Evolutionary conservation across 2,113 vertebrate genomes (phyloP).

Genomic region (Vombatus ursinus): DNA sequence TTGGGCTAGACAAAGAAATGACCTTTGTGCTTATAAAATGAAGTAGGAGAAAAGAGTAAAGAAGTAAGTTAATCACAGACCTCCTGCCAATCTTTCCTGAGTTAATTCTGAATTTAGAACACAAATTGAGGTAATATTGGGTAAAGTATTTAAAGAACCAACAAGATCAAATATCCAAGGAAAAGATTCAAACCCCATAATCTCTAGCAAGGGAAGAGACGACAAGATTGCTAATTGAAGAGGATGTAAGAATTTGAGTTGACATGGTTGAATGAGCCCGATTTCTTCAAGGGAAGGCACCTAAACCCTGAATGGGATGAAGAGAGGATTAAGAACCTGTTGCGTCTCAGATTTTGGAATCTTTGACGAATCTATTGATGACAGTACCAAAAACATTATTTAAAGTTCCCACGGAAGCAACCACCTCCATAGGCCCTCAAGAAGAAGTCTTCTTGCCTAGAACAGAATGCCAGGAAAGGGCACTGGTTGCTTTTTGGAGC

Average conservation of each 20-base stretch:
- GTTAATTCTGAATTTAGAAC: slow-evolving; percentile 33
- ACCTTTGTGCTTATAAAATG: background rate
- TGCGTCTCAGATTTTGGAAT: background rate
- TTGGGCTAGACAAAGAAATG: background rate
- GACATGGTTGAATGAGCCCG: background rate
- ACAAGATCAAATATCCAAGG: slow-evolving; percentile 21
- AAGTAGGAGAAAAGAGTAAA: background rate
- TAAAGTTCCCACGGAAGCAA: background rate
- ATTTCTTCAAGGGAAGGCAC: slow-evolving; percentile 24
- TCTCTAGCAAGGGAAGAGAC: background rate
- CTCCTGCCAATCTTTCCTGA: background rate
- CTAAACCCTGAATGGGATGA: background rate
- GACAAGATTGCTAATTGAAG: background rate
- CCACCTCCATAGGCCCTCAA: background rate
- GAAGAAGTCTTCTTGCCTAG: background rate
- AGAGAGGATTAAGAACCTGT: background rate
- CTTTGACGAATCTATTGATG: background rate
- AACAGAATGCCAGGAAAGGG: background rate
- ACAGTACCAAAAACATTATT: background rate
- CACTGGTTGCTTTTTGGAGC: slow-evolving; percentile 38
- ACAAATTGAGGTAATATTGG: slow-evolving; percentile 20
- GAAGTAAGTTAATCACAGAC: background rate
- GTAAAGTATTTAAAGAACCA: background rate
- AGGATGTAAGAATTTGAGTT: slow-evolving; percentile 47
- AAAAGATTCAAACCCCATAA: slow-evolving; percentile 25